Evolutionary conservation across 2,888 invertebrate species (phyloP).

Genomic region (Linhomoeus sp.): DNA sequence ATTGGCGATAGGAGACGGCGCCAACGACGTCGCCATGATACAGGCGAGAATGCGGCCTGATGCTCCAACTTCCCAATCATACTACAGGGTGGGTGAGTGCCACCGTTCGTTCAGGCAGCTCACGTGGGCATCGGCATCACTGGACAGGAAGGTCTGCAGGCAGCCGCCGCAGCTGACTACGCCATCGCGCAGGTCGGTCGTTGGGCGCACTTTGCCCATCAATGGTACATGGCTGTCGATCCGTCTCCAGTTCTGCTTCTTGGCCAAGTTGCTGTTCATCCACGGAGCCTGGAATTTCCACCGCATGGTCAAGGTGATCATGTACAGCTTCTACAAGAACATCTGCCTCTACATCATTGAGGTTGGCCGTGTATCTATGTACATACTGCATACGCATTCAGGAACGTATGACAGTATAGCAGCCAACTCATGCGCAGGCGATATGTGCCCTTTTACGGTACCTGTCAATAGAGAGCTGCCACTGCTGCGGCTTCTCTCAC

Average conservation of each 20-base stretch:
- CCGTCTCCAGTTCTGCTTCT: conserved; percentile 59
- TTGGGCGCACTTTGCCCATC: too few species aligned
- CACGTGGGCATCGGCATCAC: conserved; percentile 93
- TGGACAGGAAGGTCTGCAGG: conserved; percentile 94
- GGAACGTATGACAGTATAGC: too few species aligned
- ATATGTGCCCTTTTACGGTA: conserved; percentile 45
- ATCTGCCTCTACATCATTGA: conserved; percentile 97
- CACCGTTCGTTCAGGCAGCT: too few species aligned
- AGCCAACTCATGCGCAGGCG: conserved; percentile 36
- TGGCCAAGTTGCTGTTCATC: conserved; percentile 70
- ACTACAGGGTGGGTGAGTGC: too few species aligned
- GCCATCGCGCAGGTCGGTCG: conserved; percentile 61
- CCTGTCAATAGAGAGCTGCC: conserved; percentile 79
- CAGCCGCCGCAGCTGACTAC: conserved; percentile 95
- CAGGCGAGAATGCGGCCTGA: too few species aligned
- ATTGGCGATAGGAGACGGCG: conserved; percentile 83
- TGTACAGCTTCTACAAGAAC: conserved; percentile 99
- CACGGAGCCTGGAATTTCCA: conserved; percentile 99
- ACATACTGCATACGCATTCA: too few species aligned
- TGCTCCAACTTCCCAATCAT: too few species aligned
- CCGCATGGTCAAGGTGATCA: conserved; percentile 84
- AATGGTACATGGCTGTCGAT: too few species aligned
- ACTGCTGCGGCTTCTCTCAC: too few species aligned
- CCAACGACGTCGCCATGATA: conserved; percentile 95
- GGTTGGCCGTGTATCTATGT: too few species aligned